These are phyloP conservation scores for Halcyon smyrnensis DNA, from an alignment of 2,797 vertebrate genomes.

Conservation along the genomic window DNA sequence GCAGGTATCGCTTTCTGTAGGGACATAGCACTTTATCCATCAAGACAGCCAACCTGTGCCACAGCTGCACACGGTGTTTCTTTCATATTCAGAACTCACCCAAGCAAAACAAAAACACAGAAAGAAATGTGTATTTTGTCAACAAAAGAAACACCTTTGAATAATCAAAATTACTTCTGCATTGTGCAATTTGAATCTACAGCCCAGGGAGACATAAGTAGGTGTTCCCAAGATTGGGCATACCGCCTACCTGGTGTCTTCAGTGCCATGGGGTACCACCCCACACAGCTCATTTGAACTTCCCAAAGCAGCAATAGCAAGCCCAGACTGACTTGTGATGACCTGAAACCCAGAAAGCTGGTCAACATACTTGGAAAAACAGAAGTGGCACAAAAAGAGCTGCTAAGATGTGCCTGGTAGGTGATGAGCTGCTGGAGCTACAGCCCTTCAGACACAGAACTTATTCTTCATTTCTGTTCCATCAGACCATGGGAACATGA, in stretches of 20 bases:
- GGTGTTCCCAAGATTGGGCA: accelerated
- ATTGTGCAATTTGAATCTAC: background rate
- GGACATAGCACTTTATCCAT: background rate
- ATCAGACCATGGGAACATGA: background rate
- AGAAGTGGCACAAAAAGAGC: background rate
- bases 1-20: accelerated
- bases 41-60: background rate
- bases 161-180: background rate
- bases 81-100: background rate
- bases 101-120: background rate
- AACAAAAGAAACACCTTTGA: background rate
- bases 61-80: background rate
- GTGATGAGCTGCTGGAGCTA: background rate
- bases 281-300: background rate
- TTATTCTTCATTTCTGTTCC: background rate
- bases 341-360: background rate
- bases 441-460: background rate
- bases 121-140: background rate
- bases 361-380: background rate
- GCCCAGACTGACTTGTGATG: background rate
- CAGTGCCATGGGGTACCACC: background rate
- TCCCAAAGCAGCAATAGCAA: background rate
- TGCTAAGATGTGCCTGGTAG: background rate
- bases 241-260: background rate
- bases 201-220: background rate